Conservation (phyloP, 2,888 invertebrate genomes). For the Troglohyphantes excavatus region DNA sequence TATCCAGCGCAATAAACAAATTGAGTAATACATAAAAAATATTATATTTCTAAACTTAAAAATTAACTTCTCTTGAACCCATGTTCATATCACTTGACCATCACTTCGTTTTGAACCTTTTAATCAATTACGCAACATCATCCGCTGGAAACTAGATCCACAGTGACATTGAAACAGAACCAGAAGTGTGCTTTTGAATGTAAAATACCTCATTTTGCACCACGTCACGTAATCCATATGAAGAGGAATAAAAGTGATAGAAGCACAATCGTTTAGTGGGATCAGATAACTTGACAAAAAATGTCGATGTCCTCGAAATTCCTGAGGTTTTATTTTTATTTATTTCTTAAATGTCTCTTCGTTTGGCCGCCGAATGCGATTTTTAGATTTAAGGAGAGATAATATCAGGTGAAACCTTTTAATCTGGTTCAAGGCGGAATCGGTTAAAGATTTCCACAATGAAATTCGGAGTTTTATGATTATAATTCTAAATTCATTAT, state of each 20-base stretch:
- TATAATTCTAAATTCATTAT: too few species aligned
- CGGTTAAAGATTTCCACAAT: too few species aligned
- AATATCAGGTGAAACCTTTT: background rate
- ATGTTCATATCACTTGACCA: too few species aligned
- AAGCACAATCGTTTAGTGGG: slow-evolving; percentile 25
- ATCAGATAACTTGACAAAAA: background rate
- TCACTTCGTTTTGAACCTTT: background rate
- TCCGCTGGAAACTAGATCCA: background rate
- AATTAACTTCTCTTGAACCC: too few species aligned
- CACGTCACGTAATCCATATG: slow-evolving; percentile 30
- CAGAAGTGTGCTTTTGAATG: background rate
- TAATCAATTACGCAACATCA: slow-evolving; percentile 9
- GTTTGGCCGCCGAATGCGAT: background rate
- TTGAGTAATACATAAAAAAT: too few species aligned
- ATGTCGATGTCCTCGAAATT: background rate
- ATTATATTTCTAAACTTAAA: too few species aligned
- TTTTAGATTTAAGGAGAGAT: background rate
- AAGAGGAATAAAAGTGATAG: slow-evolving; percentile 25
- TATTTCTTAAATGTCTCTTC: background rate
- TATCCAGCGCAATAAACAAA: too few species aligned
- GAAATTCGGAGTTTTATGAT: too few species aligned
- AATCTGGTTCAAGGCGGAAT: background rate
- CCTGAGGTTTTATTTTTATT: background rate
- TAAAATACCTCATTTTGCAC: background rate
- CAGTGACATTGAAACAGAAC: slow-evolving; percentile 40